phyloP scores from a whole-genome alignment of 1,140 invertebrate genomes.

The Drosophila burlai region DNA sequence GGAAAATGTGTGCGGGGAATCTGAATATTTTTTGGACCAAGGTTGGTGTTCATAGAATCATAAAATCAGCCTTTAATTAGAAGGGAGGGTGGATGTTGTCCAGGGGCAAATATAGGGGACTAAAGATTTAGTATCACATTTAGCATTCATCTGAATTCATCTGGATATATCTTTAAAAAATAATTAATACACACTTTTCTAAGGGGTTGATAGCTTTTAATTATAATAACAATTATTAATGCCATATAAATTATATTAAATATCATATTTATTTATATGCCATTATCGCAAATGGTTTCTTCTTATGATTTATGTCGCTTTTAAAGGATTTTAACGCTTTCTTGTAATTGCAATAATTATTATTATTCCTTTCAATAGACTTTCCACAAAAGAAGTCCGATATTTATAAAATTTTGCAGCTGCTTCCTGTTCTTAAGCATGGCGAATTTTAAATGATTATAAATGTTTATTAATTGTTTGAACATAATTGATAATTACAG shows the following conservation, averaged over 20 bases:
- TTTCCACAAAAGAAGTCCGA: background rate
- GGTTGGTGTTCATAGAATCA: conserved; percentile 33
- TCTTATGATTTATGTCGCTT: background rate
- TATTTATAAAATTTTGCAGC: conserved; percentile 43
- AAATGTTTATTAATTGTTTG: conserved; percentile 80
- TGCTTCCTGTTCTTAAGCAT: conserved; percentile 54
- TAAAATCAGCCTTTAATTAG: conserved; percentile 42
- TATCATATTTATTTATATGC: background rate
- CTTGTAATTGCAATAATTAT: background rate
- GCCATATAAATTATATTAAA: too few relatives aligned
- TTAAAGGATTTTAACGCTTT: background rate
- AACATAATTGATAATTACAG: conserved; percentile 73
- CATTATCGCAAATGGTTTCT: background rate
- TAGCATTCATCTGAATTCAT: too few relatives aligned
- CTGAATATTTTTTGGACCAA: conserved; percentile 31
- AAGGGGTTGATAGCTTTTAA: background rate
- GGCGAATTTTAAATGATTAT: conserved; percentile 56
- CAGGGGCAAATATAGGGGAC: too few relatives aligned
- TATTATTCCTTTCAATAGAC: background rate
- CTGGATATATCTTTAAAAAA: too few relatives aligned
- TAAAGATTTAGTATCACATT: too few relatives aligned
- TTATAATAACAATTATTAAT: too few relatives aligned
- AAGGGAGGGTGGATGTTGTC: background rate
- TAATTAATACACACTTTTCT: too few relatives aligned
- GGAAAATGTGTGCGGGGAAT: conserved; percentile 23